Percentiles rank a stretch among this genome's conserved stretches.
phyloP scores from a whole-genome alignment of 2,888 invertebrate species.

The Punctoribates punctum region DNA sequence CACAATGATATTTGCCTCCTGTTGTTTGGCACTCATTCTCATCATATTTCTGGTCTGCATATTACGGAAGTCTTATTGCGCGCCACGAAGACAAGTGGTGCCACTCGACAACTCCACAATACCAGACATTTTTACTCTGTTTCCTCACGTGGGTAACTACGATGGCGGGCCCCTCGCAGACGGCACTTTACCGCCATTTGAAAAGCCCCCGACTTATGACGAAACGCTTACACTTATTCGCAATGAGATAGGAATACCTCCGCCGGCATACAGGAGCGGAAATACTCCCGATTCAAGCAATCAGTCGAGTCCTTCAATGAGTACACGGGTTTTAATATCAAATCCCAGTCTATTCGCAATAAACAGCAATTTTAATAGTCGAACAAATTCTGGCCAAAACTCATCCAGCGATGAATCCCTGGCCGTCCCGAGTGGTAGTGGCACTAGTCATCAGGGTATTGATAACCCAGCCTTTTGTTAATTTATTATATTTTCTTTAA shows the following conservation, averaged over 20 bases:
- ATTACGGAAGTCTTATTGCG: constrained; percentile 36
- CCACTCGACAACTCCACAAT: constrained; percentile 4
- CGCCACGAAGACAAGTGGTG: background rate
- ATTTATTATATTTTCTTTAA: background rate
- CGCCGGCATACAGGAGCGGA: constrained; percentile 23
- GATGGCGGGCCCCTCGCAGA: constrained; percentile 18
- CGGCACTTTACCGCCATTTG: constrained; percentile 26
- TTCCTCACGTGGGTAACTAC: constrained; percentile 30
- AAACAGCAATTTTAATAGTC: background rate
- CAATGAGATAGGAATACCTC: constrained; percentile 38
- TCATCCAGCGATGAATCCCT: background rate
- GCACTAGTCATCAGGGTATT: constrained; percentile 1
- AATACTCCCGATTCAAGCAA: constrained; percentile 1
- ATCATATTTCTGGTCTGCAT: constrained; percentile 40
- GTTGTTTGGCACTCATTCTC: constrained; percentile 40
- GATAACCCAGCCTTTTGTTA: constrained; percentile 16
- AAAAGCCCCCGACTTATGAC: constrained; percentile 40
- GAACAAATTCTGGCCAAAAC: background rate
- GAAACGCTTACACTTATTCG: constrained; percentile 38
- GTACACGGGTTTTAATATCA: constrained; percentile 4
- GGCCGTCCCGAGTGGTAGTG: constrained; percentile 27
- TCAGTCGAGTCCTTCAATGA: constrained; percentile 10
- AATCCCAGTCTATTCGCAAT: background rate
- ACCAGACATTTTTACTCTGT: constrained; percentile 32
- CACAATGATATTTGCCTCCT: constrained; percentile 42